Evolutionary conservation across 2,797 vertebrate genomes (phyloP).

Genomic region (Eutrigla gurnardus): DNA sequence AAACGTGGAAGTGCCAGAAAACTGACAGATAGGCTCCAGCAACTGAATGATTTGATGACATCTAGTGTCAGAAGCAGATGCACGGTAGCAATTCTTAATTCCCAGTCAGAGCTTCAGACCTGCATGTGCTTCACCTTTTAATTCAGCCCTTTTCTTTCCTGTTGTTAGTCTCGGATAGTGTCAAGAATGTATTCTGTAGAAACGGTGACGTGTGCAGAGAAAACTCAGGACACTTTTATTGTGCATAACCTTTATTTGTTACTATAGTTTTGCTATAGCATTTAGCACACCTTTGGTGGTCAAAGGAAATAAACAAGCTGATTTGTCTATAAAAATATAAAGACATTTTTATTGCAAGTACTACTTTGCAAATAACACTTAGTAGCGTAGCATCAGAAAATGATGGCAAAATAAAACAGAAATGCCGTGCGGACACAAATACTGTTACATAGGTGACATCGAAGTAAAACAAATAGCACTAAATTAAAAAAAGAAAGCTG

Average conservation of each 20-base stretch:
- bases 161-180: neutral
- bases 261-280: slow-evolving; percentile 50
- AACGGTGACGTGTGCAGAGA: neutral
- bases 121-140: neutral
- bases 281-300: slow-evolving; percentile 49
- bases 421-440: neutral
- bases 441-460: slow-evolving; percentile 5
- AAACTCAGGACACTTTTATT: slow-evolving; percentile 17
- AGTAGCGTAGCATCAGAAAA: neutral
- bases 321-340: slow-evolving; percentile 53
- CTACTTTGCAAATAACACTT: slow-evolving; percentile 43
- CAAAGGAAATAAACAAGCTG: slow-evolving; percentile 29
- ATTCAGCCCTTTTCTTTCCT: neutral
- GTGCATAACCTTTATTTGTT: slow-evolving; percentile 69
- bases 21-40: neutral
- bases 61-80: slow-evolving; percentile 5
- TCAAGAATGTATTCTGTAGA: neutral
- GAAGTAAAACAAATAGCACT: slow-evolving; percentile 3
- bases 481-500: slow-evolving; percentile 6
- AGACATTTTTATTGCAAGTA: slow-evolving; percentile 37
- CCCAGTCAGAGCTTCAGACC: neutral
- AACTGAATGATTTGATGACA: slow-evolving; percentile 15
- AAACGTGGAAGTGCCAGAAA: neutral
- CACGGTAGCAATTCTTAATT: neutral
- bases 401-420: slow-evolving; percentile 1